Percentiles rank a stretch among this genome's conserved stretches.
phyloP scores from a whole-genome alignment of 2,113 vertebrate genomes.

The Anolis sagrei region DNA sequence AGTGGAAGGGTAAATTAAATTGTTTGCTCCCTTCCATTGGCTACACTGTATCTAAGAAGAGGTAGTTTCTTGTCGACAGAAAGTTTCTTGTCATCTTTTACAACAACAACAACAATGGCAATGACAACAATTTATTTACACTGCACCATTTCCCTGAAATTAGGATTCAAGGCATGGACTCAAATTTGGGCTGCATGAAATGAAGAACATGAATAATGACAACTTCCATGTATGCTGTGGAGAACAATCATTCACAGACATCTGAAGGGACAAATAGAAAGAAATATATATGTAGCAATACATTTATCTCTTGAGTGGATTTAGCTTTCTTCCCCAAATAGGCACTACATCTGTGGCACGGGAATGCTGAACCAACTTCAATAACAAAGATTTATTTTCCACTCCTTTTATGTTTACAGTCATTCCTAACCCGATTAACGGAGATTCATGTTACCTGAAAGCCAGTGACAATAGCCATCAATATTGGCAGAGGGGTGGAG shows the following conservation, averaged over 20 bases:
- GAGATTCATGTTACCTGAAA: constrained; percentile 49
- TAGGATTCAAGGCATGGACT: too few species aligned
- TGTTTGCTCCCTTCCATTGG: background rate
- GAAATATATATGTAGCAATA: background rate
- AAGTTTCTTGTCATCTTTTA: background rate
- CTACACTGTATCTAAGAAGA: background rate
- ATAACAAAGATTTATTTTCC: constrained; percentile 40
- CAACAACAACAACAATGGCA: background rate
- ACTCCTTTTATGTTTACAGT: constrained; percentile 48
- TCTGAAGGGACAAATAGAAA: background rate
- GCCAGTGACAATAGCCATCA: constrained; percentile 50
- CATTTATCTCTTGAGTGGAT: constrained; percentile 1
- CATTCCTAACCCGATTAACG: constrained; percentile 52
- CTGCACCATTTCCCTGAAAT: too few species aligned
- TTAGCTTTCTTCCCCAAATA: constrained; percentile 23
- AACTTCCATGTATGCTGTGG: too few species aligned
- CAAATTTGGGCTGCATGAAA: too few species aligned
- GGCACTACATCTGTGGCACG: background rate
- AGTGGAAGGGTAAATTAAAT: constrained; percentile 1
- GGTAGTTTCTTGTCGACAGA: background rate
- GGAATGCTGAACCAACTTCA: constrained; percentile 29
- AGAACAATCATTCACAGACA: background rate
- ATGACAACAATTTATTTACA: too few species aligned
- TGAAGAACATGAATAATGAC: too few species aligned
- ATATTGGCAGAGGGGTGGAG: constrained; percentile 22